phyloP scores from a whole-genome alignment of 2,888 invertebrate genomes.

The Baronia brevicornis region DNA sequence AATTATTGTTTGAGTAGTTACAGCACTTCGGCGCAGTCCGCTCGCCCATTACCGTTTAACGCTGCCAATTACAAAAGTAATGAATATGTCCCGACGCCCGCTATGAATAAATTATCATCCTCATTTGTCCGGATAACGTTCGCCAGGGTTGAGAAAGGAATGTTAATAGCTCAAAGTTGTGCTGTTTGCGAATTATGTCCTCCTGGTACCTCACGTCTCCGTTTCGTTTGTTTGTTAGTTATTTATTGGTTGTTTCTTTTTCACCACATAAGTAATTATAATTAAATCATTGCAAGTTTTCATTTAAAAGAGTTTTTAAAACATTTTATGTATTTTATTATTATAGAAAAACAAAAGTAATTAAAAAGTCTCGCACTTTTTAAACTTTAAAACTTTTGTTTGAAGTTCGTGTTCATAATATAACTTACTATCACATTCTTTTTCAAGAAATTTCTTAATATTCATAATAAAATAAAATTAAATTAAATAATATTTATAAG shows the following conservation, averaged over 20 bases:
- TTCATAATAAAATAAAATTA: too few relatives aligned
- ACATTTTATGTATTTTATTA: conserved; percentile 8
- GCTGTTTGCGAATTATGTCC: conserved; percentile 30
- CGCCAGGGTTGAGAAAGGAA: conserved; percentile 32
- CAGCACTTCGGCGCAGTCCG: conserved; percentile 1
- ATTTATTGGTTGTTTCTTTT: too few relatives aligned
- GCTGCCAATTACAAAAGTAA: conserved; percentile 22
- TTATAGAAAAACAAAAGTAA: conserved; percentile 8
- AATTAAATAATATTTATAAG: too few relatives aligned
- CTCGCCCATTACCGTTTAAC: conserved; percentile 13
- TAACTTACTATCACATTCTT: too few relatives aligned
- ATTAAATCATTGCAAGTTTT: not conserved
- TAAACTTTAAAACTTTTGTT: too few relatives aligned
- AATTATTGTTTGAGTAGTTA: conserved; percentile 12
- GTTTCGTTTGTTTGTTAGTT: conserved; percentile 25
- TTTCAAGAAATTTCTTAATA: too few relatives aligned
- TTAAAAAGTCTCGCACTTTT: too few relatives aligned
- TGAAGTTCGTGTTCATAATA: too few relatives aligned
- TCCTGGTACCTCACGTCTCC: conserved; percentile 24
- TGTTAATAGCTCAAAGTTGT: conserved; percentile 31
- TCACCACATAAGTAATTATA: not conserved
- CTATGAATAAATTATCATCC: conserved; percentile 24
- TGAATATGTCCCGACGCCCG: conserved; percentile 21
- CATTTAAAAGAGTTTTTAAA: too few relatives aligned
- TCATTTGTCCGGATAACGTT: conserved; percentile 30